These are phyloP conservation scores for Sinhomidia bicolor DNA, from an alignment of 2,888 invertebrate species.

Conservation along the genomic window DNA sequence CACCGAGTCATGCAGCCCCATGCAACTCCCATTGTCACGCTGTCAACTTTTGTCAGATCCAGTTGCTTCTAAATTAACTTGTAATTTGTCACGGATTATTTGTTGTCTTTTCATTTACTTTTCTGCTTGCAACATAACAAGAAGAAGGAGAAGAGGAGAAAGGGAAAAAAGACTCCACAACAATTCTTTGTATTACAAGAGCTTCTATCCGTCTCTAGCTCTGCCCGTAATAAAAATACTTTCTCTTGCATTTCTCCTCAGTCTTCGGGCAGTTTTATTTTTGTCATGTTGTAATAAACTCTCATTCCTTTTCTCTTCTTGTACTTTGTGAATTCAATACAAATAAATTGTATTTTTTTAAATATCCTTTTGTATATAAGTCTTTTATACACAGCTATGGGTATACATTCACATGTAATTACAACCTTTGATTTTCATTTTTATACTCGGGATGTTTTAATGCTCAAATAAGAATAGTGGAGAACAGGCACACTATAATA, in stretches of 20 bases:
- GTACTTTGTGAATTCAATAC: not conserved
- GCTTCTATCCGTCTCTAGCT: not conserved
- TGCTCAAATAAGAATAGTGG: not conserved
- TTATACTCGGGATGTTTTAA: not conserved
- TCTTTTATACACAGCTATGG: too few relatives aligned
- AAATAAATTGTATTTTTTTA: not conserved
- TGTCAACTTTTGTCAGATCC: constrained; percentile 64
- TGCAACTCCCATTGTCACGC: constrained; percentile 55
- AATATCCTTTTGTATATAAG: not conserved
- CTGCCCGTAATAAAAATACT: not conserved
- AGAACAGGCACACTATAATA: not conserved
- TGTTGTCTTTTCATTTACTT: constrained; percentile 66
- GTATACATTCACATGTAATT: not conserved
- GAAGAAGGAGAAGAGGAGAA: too few relatives aligned
- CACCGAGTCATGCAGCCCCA: constrained; percentile 31
- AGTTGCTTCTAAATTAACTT: constrained; percentile 66
- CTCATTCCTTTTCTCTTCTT: not conserved
- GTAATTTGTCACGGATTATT: constrained; percentile 65
- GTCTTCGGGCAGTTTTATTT: not conserved
- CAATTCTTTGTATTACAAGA: constrained; percentile 9
- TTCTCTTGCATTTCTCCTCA: not conserved
- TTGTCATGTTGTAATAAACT: not conserved
- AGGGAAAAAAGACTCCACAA: not conserved
- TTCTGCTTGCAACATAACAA: not conserved
- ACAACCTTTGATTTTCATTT: constrained; percentile 12